Conservation (phyloP, 2,888 invertebrate species). For the Ethmia dodecea region DNA sequence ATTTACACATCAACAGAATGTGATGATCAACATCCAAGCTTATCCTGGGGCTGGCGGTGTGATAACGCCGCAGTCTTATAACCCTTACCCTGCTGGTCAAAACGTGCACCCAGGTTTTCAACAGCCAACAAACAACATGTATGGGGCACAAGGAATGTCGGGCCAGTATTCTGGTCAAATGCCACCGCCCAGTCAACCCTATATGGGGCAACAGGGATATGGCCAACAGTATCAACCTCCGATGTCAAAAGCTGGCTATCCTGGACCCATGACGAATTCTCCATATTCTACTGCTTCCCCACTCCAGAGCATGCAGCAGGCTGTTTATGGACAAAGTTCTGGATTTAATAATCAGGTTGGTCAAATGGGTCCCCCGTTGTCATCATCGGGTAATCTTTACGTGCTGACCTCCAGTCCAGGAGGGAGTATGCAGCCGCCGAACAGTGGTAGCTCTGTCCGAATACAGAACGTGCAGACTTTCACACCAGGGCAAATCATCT, state of each 20-base stretch:
- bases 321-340: conserved; percentile 53
- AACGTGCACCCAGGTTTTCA: conserved; percentile 58
- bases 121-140: conserved; percentile 51
- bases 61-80: conserved; percentile 63
- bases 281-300: conserved; percentile 54
- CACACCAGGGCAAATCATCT: conserved; percentile 39
- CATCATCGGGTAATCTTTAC: conserved; percentile 40
- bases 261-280: conserved; percentile 38
- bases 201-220: conserved; percentile 45
- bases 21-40: conserved; percentile 81
- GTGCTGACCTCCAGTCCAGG: conserved; percentile 49
- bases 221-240: conserved; percentile 47
- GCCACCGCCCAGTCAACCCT: conserved; percentile 46
- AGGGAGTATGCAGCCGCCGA: conserved; percentile 46
- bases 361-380: conserved; percentile 41
- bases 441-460: conserved; percentile 40
- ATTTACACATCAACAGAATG: conserved; percentile 80
- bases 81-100: conserved; percentile 41
- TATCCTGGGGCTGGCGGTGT: conserved; percentile 74
- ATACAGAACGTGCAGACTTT: conserved; percentile 69
- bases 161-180: conserved; percentile 48
- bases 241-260: conserved; percentile 51
- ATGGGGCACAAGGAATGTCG: conserved; percentile 49
- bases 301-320: conserved; percentile 66
- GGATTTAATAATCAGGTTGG: conserved; percentile 31